Evolutionary conservation across 92 coral and sea anemone genomes (phyloP), one percentile per base, ranked within the genome.

Genomic region (Pocillopora grandis): DNA sequence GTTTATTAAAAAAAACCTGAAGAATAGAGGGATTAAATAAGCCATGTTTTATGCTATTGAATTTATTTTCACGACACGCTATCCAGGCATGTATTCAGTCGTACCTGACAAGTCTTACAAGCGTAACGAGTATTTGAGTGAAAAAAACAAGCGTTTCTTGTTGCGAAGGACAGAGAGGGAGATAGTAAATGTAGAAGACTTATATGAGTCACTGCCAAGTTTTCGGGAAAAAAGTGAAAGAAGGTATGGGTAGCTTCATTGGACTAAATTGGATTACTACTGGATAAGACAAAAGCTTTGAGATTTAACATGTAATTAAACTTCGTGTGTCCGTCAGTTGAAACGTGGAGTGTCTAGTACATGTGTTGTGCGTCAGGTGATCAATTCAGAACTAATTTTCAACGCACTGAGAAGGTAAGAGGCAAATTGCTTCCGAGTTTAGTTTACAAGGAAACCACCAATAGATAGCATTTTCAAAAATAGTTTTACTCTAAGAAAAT

Each of bases 11-110:
- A 27, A 81, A 81, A 2, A 33, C 56, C 20, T 10, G 13, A 71
- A 81, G 69, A 81, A 81, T 71, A 69, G 48, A 36, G 20, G 85
- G 85, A 81, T 81, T 81, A 81, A 48, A 14, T 11, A 27, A 57
- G 17, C 71, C 77, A 13, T 71, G 77, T 70, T 81, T 62, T 71
- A 59, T 21, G 14, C 69, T 68, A 71, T 81, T 81, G 68, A 81
- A 81, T 58, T 55, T 13, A 13, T 18, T 58, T n/a, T 35, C 14
- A 33, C 48, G 52, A 17, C 10, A 36, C 77, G 56, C 85, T 77
- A 70, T 77, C 77, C 77, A 81, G 77, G 75, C 59, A 71, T 69
- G 76, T 36, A 19, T 36, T 81, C 17, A 81, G 59, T 70, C 65
- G 65, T 56, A 20, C 20, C 7, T 11, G 60, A 67, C 12, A 7